Evolutionary conservation across 2,797 vertebrate genomes (phyloP).

Genomic region (Orientallactaga sibirica): DNA sequence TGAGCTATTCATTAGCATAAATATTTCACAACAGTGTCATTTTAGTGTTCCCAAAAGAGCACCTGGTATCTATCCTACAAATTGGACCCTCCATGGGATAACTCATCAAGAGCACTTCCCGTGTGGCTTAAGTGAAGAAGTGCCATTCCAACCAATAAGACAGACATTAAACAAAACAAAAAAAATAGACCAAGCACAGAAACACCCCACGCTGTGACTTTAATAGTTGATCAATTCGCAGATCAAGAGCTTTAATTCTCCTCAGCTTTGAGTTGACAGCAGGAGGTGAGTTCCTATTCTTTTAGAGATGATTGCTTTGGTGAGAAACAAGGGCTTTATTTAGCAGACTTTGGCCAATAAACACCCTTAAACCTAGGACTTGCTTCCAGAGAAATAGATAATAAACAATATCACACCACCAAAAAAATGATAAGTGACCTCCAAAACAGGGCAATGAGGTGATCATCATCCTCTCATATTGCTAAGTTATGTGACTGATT

Average conservation of each 20-base stretch:
- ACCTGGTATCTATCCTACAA: constrained; percentile 63
- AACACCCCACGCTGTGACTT: constrained; percentile 54
- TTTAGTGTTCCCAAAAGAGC: constrained; percentile 67
- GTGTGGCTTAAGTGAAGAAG: constrained; percentile 49
- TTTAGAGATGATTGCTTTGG: constrained; percentile 57
- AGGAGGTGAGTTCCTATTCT: constrained; percentile 45
- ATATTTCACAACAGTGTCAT: constrained; percentile 70
- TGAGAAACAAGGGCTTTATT: constrained; percentile 55
- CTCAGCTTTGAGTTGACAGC: constrained; percentile 49
- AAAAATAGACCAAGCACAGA: constrained; percentile 31
- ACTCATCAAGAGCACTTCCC: constrained; percentile 64
- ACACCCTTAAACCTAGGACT: neutral
- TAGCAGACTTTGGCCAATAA: constrained; percentile 13
- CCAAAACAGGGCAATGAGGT: accelerated
- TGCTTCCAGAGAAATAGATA: constrained; percentile 8
- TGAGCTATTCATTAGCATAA: constrained; percentile 67
- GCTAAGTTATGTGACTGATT: neutral
- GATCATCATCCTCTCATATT: neutral
- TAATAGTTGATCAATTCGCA: constrained; percentile 72
- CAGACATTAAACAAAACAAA: constrained; percentile 65
- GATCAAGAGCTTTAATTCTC: constrained; percentile 75
- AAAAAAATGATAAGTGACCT: neutral
- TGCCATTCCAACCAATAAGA: constrained; percentile 43
- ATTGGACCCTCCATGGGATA: constrained; percentile 60
- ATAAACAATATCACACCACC: neutral